A percentile compares a stretch with the other conserved stretches of the same genome.
These are phyloP conservation scores for Philopotamus ludificatus DNA, from an alignment of 1,140 invertebrate genomes.

Conservation along the genomic window DNA sequence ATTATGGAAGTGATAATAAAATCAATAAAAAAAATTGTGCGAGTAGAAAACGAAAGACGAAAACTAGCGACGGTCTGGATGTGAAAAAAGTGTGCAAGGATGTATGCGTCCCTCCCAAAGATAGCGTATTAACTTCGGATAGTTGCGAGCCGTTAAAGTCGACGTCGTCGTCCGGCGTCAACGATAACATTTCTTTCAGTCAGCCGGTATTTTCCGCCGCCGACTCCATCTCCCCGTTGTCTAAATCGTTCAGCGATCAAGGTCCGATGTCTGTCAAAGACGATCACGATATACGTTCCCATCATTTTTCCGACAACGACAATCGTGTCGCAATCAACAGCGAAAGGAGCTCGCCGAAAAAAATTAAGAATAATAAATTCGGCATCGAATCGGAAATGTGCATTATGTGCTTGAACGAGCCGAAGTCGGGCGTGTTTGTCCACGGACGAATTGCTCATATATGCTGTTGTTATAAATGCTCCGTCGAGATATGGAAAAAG, in stretches of 20 bases:
- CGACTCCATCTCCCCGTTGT: slow-evolving; percentile 17
- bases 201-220: slow-evolving; percentile 28
- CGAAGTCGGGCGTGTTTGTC: slow-evolving; percentile 65
- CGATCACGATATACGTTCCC: slow-evolving; percentile 33
- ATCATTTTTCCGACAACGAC: slow-evolving; percentile 36
- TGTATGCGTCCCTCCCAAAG: not conserved
- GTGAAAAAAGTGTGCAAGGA: not conserved
- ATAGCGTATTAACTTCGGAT: no score
- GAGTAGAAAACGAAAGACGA: not conserved
- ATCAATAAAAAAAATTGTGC: not conserved
- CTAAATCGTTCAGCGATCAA: slow-evolving; percentile 33
- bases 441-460: slow-evolving; percentile 64
- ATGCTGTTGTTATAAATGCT: slow-evolving; percentile 69
- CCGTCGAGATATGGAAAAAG: slow-evolving; percentile 61
- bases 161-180: not conserved
- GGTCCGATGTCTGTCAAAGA: slow-evolving; percentile 28
- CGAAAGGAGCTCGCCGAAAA: not conserved
- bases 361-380: not conserved
- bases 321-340: not conserved
- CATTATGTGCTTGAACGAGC: slow-evolving; percentile 59
- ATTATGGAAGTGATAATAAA: not conserved
- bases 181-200: slow-evolving; percentile 32
- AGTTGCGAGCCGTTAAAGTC: no score
- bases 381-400: slow-evolving; percentile 53
- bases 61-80: not conserved